Conservation (phyloP, 2,113 vertebrate species). For the Hippoglossus stenolepis region DNA sequence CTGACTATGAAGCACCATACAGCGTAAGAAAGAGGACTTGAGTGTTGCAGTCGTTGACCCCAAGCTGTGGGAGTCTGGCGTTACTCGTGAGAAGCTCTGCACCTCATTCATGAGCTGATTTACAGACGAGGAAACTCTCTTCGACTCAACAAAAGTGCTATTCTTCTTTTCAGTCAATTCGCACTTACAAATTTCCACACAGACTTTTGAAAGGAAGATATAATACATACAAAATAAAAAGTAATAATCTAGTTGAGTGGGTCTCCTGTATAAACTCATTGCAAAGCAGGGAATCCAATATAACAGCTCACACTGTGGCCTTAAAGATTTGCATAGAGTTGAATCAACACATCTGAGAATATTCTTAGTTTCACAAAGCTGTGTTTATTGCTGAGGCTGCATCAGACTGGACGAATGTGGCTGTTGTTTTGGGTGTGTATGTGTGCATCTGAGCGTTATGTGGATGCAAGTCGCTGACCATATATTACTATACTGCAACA, state of each 20-base stretch:
- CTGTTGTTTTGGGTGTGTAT: not conserved
- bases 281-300: not conserved
- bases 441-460: not conserved
- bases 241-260: not conserved
- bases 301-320: not conserved
- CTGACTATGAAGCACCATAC: not conserved
- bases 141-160: not conserved
- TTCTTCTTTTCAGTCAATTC: conserved; percentile 7
- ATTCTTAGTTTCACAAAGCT: not conserved
- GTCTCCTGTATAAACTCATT: not conserved
- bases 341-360: conserved; percentile 5
- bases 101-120: not conserved
- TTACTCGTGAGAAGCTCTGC: too few species aligned
- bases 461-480: not conserved
- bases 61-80: too few species aligned
- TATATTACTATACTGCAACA: not conserved
- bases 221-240: conserved; percentile 11
- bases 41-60: not conserved
- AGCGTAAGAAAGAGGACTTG: not conserved
- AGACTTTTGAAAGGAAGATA: conserved; percentile 14
- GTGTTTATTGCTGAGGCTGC: conserved; percentile 3
- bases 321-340: conserved; percentile 14
- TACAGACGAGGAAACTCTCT: not conserved
- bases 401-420: not conserved
- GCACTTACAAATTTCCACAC: not conserved